Evolutionary conservation across 2,113 vertebrate species (phyloP), one percentile per base, ranked within the genome.

Genomic region (Lycocorax pyrrhopterus): DNA sequence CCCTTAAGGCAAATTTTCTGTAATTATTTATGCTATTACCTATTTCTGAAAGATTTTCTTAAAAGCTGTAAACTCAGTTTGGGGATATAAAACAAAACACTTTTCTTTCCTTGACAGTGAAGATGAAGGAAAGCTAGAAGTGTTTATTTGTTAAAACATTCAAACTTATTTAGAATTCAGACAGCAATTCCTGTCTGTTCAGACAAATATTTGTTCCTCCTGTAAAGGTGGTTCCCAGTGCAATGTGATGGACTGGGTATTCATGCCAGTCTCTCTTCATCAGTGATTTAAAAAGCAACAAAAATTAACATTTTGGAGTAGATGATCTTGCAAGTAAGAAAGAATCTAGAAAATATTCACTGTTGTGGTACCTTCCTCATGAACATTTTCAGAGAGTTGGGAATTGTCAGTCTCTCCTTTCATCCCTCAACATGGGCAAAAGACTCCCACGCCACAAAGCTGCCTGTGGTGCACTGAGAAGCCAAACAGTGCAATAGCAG

Each of bases 101-200:
- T 37, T 77, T 75, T 75, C 22, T 13, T 51, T 82, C 8, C 14
- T 73, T 77, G 67, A n/a, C 51, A 86, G 10, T n/a, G n/a, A 87
- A 85, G 67, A 30, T 29, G 37, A 83, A 86, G 37, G 16, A 80
- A 88, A 59, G 29, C 8, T 6, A 84, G 46, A 91, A 87, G 49
- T 64, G 19, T 22, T 77, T 87, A 14, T 55, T 74, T 88, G 74
- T 56, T 47, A 49, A 60, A 86, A 72, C 55, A 71, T 23, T 92
- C 59, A 58, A 78, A 78, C n/a, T 89, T 68, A 43, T 6, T 90
- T 89, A 71, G 62, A 89, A 90, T 87, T 92, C 69, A 87, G 60
- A 64, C 35, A 72, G n/a, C 19, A 56, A 30, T 71, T 85, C 62
- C 32, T 73, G 62, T 60, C 75, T 76, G 46, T 80, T 93, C 37